Percentiles rank a stretch among this genome's conserved stretches.
These are phyloP conservation scores for Urocolius indicus DNA, from an alignment of 2,113 vertebrate species.

Conservation along the genomic window DNA sequence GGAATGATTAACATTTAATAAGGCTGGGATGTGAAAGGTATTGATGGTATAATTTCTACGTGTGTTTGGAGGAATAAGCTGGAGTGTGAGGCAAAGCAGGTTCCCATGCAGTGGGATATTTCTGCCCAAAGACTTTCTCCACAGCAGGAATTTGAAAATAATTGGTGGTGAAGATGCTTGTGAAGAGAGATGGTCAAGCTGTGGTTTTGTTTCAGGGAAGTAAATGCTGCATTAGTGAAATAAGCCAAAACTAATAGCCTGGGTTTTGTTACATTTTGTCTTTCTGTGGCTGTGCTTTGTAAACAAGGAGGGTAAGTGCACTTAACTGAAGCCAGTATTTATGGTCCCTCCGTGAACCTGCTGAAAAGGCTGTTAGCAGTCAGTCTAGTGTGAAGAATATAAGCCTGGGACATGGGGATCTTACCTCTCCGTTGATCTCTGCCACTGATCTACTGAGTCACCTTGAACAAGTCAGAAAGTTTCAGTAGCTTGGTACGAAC, in stretches of 20 bases:
- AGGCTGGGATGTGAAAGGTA: slow-evolving; percentile 48
- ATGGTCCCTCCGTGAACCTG: background rate
- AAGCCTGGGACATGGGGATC: background rate
- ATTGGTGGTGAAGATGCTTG: background rate
- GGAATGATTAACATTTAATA: slow-evolving; percentile 67
- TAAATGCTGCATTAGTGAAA: background rate
- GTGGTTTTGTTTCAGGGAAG: background rate
- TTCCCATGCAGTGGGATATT: background rate
- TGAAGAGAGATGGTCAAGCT: background rate
- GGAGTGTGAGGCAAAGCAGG: background rate
- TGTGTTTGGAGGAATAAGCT: background rate
- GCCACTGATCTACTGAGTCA: background rate
- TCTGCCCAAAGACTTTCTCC: background rate
- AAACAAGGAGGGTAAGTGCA: background rate
- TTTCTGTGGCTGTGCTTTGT: background rate
- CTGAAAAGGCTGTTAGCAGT: background rate
- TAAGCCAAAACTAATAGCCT: background rate
- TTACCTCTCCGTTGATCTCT: background rate
- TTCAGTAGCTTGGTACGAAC: background rate
- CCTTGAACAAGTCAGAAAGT: background rate
- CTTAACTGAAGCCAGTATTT: background rate
- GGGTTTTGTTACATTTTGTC: background rate
- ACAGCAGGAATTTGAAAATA: background rate
- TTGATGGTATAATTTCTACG: slow-evolving; percentile 6
- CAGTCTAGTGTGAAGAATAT: background rate